Conservation (phyloP, 2,888 invertebrate species). For the Acanthosepion esculentum region DNA sequence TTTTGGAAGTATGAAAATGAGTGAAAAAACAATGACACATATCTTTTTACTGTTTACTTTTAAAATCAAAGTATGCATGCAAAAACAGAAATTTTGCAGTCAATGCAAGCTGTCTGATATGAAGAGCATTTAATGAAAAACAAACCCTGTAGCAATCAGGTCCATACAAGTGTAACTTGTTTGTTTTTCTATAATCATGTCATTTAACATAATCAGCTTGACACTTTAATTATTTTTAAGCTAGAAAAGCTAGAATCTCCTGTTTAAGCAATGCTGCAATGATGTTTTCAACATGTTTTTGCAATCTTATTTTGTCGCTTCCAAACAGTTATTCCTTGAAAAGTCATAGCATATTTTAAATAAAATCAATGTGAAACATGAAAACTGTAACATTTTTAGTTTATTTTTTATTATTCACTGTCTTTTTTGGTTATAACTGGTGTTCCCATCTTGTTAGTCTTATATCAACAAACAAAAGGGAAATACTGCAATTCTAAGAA, state of each 20-base stretch:
- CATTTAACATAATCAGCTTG: background rate
- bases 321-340: no score
- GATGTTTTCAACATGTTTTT: background rate
- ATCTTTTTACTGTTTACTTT: background rate
- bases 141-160: background rate
- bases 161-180: background rate
- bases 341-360: no score
- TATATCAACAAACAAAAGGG: no score
- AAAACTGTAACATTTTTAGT: no score
- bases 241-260: background rate
- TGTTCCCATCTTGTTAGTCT: no score
- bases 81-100: background rate
- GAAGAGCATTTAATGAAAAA: background rate
- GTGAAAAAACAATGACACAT: background rate
- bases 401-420: no score
- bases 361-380: no score
- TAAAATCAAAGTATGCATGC: background rate
- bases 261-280: background rate
- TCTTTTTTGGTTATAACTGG: no score
- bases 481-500: no score
- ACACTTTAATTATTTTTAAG: background rate
- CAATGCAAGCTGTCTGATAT: background rate
- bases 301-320: no score
- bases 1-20: background rate
- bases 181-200: background rate